phyloP scores from a whole-genome alignment of 2,113 vertebrate species.

The Cyprinodon variegatus region DNA sequence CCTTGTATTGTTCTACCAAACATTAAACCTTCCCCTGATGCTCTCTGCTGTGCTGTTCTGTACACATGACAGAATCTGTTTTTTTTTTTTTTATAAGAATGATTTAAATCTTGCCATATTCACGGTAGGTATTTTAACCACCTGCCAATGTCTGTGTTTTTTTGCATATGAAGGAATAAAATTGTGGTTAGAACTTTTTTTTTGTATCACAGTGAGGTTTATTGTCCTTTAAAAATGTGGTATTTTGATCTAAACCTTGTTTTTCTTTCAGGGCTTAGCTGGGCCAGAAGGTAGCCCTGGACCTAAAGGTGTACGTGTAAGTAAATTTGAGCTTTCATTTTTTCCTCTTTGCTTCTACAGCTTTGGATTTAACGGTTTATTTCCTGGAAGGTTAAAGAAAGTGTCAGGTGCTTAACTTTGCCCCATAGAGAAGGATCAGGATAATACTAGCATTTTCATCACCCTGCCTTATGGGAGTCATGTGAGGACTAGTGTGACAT shows the following conservation, averaged over 20 bases:
- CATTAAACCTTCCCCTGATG: background rate
- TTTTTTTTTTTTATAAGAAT: constrained; percentile 1
- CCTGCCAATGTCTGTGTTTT: background rate
- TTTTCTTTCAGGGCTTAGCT: constrained; percentile 86
- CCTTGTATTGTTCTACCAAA: constrained; percentile 1
- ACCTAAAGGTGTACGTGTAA: constrained; percentile 93
- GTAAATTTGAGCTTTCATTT: constrained; percentile 59
- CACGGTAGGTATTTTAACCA: background rate
- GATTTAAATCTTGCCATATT: background rate
- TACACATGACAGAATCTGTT: background rate
- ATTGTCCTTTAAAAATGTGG: background rate
- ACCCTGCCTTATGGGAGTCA: constrained; percentile 8
- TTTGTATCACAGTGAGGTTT: constrained; percentile 2
- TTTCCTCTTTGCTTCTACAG: constrained; percentile 11
- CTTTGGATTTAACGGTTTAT: constrained; percentile 47
- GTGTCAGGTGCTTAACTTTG: constrained; percentile 31
- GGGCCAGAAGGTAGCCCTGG: constrained; percentile 94
- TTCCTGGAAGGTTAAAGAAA: constrained; percentile 67
- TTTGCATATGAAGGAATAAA: background rate
- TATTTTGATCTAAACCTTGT: constrained; percentile 45
- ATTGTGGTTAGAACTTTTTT: background rate
- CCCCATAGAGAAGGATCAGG: constrained; percentile 15
- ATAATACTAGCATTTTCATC: constrained; percentile 36
- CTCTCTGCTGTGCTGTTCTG: background rate
- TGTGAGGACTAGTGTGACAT: constrained; percentile 28